Conservation (phyloP, 2,113 vertebrate genomes). For the Triplophysa siluroides region DNA sequence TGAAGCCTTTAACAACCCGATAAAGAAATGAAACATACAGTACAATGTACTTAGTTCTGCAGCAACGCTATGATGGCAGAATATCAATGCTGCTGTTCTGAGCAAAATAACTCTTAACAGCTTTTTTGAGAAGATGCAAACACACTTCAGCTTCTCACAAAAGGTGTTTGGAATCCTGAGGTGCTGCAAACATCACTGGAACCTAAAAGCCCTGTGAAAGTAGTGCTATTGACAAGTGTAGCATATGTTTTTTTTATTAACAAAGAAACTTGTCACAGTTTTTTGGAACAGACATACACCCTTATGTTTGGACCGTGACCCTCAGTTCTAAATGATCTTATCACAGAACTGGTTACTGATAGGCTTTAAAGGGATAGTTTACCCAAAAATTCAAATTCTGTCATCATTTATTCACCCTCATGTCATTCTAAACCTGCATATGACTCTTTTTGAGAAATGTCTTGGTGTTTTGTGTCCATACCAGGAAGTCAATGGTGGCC, state of each 20-base stretch:
- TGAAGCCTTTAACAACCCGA: neutral
- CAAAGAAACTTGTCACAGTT: too few species aligned
- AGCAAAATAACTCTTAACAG: neutral
- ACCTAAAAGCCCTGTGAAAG: neutral
- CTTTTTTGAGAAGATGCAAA: neutral
- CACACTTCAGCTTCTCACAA: neutral
- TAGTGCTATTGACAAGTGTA: too few species aligned
- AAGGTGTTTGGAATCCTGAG: neutral
- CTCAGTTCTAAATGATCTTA: neutral
- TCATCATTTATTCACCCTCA: too few species aligned
- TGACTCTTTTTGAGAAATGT: too few species aligned
- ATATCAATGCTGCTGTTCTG: neutral
- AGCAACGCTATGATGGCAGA: neutral
- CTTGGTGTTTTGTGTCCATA: too few species aligned
- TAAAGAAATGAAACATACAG: neutral
- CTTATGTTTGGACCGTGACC: neutral
- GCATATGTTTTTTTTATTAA: too few species aligned
- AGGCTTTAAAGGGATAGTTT: too few species aligned
- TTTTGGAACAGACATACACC: too few species aligned
- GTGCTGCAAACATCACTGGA: neutral
- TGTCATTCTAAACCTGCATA: too few species aligned
- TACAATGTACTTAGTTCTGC: neutral
- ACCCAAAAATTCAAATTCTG: too few species aligned
- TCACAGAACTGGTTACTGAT: neutral
- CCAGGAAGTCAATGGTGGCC: too few species aligned